Evolutionary conservation across 2,113 vertebrate genomes (phyloP), one percentile per base, ranked within the genome.

Genomic region (Dromaius novaehollandiae): DNA sequence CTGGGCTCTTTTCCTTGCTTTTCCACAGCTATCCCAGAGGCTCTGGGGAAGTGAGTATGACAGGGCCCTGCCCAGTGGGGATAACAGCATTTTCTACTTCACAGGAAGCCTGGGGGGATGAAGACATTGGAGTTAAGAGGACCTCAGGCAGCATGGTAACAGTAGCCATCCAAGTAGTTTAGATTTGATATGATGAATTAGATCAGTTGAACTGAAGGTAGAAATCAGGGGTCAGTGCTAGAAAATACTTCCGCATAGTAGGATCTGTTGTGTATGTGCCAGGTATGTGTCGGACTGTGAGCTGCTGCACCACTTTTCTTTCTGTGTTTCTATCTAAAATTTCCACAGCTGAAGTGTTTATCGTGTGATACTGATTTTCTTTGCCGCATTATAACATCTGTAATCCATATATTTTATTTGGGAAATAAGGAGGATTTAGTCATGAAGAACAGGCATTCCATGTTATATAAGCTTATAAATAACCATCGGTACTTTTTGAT

Each of bases 371-470:
- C 21, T 50, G 51, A 46, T 83, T 85, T 88, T 93, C 55, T 65
- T 80, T 68, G 40, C 42, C 71, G 11, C 46, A 21, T 90, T 86
- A 32, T 73, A 77, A 60, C 6, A 56, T 73, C 26, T 16, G 12
- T 88, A 68, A 64, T 73, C 50, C 51, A 34, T 64, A n/a, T 74
- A 24, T n/a, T 82, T 9, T 68, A 38, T 85, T 87, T 93, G 36
- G 51, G 75, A 91, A 92, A 71, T 76, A n/a, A 74, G 26, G 28
- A 73, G 75, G 93, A 92, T 91, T 46, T 34, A 74, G 21, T 44
- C 50, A 44, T 86, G 44, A 77, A 63, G 60, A 64, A 38, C 53
- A 63, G 68, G 46, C 28, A 65, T 78, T 65, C 32, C 17, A 2
- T 75, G 61, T 77, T 75, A 71, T 11, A 48, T 71, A 88, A 85